Evolutionary conservation across 1,140 invertebrate genomes (phyloP), one percentile per base, ranked within the genome.

Genomic region (Brachionus paranguensis): DNA sequence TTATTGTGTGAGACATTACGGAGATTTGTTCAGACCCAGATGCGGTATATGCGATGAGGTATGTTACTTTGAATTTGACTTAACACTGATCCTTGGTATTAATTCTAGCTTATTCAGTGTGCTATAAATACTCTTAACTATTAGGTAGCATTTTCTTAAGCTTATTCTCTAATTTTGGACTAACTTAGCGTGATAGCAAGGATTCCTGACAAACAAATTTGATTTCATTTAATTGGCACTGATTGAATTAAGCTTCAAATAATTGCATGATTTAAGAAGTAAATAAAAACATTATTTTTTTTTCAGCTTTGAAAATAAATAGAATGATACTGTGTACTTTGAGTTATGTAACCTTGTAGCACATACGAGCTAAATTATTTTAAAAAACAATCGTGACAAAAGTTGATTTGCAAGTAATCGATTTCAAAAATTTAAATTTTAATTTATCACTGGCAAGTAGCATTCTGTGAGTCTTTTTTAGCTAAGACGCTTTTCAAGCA

Each of bases 21-120:
- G 78, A 8, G 27, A 79, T 17, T 53, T 55, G 37, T 53, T 27
- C 20, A 60, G n/a, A 14, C 50, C 78, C 4, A 14, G 78, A 79
- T 79, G 78, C 24, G 47, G 20, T 7, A 79, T 60, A 27, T 79
- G 78, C 33, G 78, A 79, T 43, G 78, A 79, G 78, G 78, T 79
- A 60, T 27, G 43, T 79, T 2, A 37, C 33, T 68, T 29, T 41
- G 45, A 11, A 47, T 47, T 47, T 11, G 3, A 11, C 14, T 47
- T 11, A 2, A 47, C 45, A 7, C 45, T 47, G 2, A 47, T 68
- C 20, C 33, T 68, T 12, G 20, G 29, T 41, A 33, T 41, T 10
- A 60, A 60, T 3, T 60, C 4, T 60, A 3, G 53, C 10, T 60
- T 6, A 60, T 60, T 20, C 53, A 60, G 20, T 2, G 53, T 60